phyloP scores from a whole-genome alignment of 1,140 invertebrate species.

The Bacillus rossius region DNA sequence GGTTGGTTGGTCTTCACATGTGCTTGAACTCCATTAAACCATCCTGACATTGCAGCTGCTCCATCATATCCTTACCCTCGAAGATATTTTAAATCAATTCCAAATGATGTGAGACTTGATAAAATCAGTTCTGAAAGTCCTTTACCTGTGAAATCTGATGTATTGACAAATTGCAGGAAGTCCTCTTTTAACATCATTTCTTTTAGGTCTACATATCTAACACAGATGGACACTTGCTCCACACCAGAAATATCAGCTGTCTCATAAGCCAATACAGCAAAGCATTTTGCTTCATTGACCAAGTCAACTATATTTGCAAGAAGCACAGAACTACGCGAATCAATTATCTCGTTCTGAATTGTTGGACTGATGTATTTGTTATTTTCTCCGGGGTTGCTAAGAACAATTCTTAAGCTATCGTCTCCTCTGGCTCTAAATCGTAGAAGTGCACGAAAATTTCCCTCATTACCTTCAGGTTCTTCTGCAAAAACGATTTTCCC shows the following conservation, averaged over 20 bases:
- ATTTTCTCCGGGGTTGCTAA: slow-evolving; percentile 20
- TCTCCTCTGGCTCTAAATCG: slow-evolving; percentile 16
- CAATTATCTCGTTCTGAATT: slow-evolving; percentile 31
- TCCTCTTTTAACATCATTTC: slow-evolving; percentile 25
- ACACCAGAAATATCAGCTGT: slow-evolving; percentile 29
- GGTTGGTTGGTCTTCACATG: slow-evolving; percentile 30
- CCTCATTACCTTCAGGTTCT: background rate
- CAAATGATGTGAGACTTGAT: background rate
- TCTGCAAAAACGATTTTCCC: background rate
- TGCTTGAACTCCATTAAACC: slow-evolving; percentile 30
- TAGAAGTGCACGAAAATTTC: slow-evolving; percentile 7
- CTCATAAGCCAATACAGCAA: slow-evolving; percentile 28
- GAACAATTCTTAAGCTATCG: slow-evolving; percentile 19
- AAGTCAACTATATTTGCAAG: slow-evolving; percentile 20
- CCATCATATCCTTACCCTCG: slow-evolving; percentile 32
- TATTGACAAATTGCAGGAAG: slow-evolving; percentile 27
- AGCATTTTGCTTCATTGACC: slow-evolving; percentile 22
- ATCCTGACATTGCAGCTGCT: slow-evolving; percentile 27
- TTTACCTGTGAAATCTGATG: background rate
- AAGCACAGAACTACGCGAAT: slow-evolving; percentile 22
- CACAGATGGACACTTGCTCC: slow-evolving; percentile 30
- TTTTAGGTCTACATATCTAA: slow-evolving; percentile 25
- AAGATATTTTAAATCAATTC: slow-evolving; percentile 17
- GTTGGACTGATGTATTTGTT: slow-evolving; percentile 22
- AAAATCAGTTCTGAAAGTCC: background rate